Percentiles rank a stretch among this genome's conserved stretches.
Conservation (phyloP, 2,113 vertebrate species). For the Neogobius melanostomus region DNA sequence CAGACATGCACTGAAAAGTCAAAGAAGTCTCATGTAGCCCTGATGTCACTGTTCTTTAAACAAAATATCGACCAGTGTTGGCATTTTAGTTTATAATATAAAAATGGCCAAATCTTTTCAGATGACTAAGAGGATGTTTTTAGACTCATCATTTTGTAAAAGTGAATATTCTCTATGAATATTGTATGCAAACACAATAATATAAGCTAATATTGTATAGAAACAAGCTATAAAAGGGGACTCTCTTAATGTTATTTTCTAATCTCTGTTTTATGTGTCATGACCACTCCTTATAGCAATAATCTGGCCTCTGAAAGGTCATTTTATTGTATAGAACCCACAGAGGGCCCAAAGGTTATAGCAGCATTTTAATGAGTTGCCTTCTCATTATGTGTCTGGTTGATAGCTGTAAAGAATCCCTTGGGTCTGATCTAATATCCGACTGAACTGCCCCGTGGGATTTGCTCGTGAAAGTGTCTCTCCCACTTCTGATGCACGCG, state of each 20-base stretch:
- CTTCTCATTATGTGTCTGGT: neutral
- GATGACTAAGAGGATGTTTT: too few relatives aligned
- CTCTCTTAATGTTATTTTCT: neutral
- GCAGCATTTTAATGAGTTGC: neutral
- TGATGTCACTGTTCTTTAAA: too few relatives aligned
- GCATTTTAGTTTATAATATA: too few relatives aligned
- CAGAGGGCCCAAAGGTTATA: neutral
- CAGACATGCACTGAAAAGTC: too few relatives aligned
- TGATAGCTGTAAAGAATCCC: slow-evolving; percentile 3
- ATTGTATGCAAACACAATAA: neutral
- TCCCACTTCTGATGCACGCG: neutral
- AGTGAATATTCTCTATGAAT: too few relatives aligned
- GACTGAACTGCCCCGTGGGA: neutral
- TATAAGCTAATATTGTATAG: neutral
- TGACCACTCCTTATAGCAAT: neutral
- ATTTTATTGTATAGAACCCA: neutral
- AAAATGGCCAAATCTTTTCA: too few relatives aligned
- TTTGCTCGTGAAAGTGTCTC: neutral
- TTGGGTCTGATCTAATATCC: slow-evolving; percentile 5
- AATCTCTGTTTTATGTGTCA: neutral
- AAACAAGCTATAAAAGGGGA: neutral
- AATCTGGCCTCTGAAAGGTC: neutral
- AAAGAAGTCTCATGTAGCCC: too few relatives aligned
- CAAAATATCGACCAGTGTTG: too few relatives aligned
- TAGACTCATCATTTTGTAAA: too few relatives aligned